These are phyloP conservation scores for Smutsia gigantea DNA, from an alignment of 2,797 vertebrate species.

Conservation along the genomic window DNA sequence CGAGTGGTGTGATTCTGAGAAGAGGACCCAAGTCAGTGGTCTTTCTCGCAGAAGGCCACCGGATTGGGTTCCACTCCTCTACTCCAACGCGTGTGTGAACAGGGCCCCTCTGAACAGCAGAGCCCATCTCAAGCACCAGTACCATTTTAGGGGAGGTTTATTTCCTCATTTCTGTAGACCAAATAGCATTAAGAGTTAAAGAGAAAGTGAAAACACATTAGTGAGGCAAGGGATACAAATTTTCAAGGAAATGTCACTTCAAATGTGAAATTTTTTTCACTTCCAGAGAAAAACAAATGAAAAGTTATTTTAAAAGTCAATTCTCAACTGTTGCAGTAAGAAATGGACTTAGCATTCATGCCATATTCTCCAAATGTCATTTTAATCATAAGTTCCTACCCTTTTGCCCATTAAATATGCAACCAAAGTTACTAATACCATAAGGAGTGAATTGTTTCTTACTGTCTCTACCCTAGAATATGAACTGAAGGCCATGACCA, in stretches of 20 bases:
- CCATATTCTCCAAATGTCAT: neutral
- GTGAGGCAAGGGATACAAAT: neutral
- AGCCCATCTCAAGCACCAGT: fast-evolving
- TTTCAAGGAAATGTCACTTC: conserved; percentile 15
- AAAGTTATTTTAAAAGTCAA: neutral
- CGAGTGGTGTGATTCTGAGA: neutral
- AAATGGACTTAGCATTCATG: neutral
- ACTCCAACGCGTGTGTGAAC: fast-evolving
- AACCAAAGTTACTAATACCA: neutral
- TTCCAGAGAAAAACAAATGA: neutral
- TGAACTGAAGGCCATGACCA: neutral
- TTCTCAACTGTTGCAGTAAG: neutral
- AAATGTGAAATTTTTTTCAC: neutral
- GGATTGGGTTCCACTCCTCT: fast-evolving
- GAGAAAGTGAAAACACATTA: neutral
- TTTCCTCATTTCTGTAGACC: neutral
- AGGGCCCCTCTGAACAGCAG: neutral
- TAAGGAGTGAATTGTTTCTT: neutral
- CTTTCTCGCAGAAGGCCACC: neutral
- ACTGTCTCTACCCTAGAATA: neutral
- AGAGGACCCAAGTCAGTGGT: neutral
- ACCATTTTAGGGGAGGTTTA: fast-evolving
- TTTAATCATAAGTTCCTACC: neutral
- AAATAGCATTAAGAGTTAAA: neutral
- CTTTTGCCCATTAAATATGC: neutral